Evolutionary conservation across 2,888 invertebrate genomes (phyloP).

Genomic region (Tenthredo amoena): DNA sequence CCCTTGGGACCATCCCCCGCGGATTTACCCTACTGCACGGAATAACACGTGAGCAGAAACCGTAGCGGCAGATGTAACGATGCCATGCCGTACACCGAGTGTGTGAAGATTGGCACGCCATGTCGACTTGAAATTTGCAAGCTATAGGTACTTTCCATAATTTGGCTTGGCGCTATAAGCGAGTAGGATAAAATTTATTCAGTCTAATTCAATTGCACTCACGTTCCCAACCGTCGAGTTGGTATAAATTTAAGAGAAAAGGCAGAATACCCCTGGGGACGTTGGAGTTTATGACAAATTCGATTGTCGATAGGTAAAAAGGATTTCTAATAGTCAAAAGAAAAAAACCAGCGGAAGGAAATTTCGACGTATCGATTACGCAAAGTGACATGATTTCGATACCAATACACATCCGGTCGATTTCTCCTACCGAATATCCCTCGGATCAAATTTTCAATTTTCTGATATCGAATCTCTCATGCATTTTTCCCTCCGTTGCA

Average conservation of each 20-base stretch:
- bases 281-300: neutral
- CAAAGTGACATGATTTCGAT: slow-evolving; percentile 37
- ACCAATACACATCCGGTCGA: neutral
- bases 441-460: slow-evolving; percentile 53
- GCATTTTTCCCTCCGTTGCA: neutral
- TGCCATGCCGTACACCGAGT: neutral
- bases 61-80: slow-evolving; percentile 29
- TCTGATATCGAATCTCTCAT: slow-evolving; percentile 42
- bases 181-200: slow-evolving; percentile 37
- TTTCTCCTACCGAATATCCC: slow-evolving; percentile 9
- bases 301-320: neutral
- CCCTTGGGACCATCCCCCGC: neutral
- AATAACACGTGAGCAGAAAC: slow-evolving; percentile 34
- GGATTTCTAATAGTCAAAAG: neutral
- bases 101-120: slow-evolving; percentile 31
- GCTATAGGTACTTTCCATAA: slow-evolving; percentile 35
- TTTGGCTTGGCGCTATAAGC: neutral
- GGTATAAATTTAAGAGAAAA: neutral
- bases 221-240: neutral
- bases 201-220: slow-evolving; percentile 42
- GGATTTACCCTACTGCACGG: neutral
- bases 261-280: slow-evolving; percentile 1
- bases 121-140: slow-evolving; percentile 38
- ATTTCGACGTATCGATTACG: neutral
- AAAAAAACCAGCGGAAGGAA: neutral